Base-by-base conservation (phyloP, 2,113 vertebrate genomes). In the Nesospiza acunhae region DNA sequence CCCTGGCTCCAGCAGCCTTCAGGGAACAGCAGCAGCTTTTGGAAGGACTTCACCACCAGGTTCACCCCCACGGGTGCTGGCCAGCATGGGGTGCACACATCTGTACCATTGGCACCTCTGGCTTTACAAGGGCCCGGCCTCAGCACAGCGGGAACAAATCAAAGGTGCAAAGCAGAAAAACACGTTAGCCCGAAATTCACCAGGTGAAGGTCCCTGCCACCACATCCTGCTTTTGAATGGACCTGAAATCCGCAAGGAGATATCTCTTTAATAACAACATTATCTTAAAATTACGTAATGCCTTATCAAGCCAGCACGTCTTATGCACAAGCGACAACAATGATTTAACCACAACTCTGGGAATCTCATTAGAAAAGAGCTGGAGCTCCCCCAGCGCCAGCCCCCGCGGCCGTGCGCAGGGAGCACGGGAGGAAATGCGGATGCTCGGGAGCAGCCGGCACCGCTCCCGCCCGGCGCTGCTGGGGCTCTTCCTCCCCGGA, bases 251-350 rank as follows among this genome's bases (percentile, higher is more conserved):
- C 94, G 93, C 68, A 35, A 33, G 77, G 91, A 46, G 2, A 39
- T 85, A 95, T 84, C 85, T 94, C 55, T 64, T 69, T 90, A 96
- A 94, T 84, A 95, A 86, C 89, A 97, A 63, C 88, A 63, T 96
- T 93, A 86, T 86, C 89, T 96, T 95, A 83, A 93, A 97, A 96
- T 97, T 93, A 81, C 41, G 4, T 78, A 94, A 95, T 55, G 89
- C 84, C 96, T 97, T 96, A 94, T 96, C 96, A 69, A 89, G 92
- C 87, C 96, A 79, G 91, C 82, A 93, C 91, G 97, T 96, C 93
- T 97, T 53, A 87, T 6, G 14, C 76, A 92, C 92, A 63, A 94
- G 62, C 27, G 67, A 68, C 89, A 93, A 95, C 92, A 93, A 72
- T 81, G 58, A 56, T 85, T 80, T 93, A 89, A 94, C 44, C 37